Evolutionary conservation across 2,797 vertebrate genomes (phyloP), one percentile per base, ranked within the genome.

Genomic region (Selene dorsalis): DNA sequence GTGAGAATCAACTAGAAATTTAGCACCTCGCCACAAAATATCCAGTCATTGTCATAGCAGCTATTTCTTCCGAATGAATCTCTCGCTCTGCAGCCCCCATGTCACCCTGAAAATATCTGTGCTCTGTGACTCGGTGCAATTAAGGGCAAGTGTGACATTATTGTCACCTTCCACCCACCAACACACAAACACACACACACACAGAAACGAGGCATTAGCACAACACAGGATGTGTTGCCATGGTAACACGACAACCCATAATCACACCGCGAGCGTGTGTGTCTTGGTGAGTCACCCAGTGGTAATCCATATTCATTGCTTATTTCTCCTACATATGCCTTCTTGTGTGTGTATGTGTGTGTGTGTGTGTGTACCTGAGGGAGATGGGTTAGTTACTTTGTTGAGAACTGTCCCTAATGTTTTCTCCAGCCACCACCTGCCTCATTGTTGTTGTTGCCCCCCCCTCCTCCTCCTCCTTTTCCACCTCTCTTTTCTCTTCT

Each of bases 151-250:
- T 70, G 83, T 86, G 75, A 79, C 77, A 80, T 82, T 85, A 61
- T 48, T 58, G 75, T 61, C 87, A 73, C 78, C 71, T 78, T 66
- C 84, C 84, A 82, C 83, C 83, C 85, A 86, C 86, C 53, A 6
- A 70, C 74, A 71, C 61, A 69, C 65, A 87, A 45, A 72, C 80
- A 86, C 18, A 47, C 66, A 78, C 55, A 78, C 69, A 84, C 20
- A 70, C 62, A 61, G 63, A 79, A 41, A 78, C 56, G 64, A 86
- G 35, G 47, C 68, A 80, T 75, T 81, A 68, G 70, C 59, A 68
- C 74, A 74, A 76, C 74, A 80, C 85, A 86, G 80, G 84, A 92
- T 82, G 82, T 50, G 93, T 93, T 94, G 76, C 92, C 79, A 88
- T 90, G 90, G 91, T 10, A 79, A 89, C 45, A 59, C n/a, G 3